These are phyloP conservation scores for Lasioglossum calceatum DNA, from an alignment of 2,888 invertebrate genomes.

Conservation along the genomic window DNA sequence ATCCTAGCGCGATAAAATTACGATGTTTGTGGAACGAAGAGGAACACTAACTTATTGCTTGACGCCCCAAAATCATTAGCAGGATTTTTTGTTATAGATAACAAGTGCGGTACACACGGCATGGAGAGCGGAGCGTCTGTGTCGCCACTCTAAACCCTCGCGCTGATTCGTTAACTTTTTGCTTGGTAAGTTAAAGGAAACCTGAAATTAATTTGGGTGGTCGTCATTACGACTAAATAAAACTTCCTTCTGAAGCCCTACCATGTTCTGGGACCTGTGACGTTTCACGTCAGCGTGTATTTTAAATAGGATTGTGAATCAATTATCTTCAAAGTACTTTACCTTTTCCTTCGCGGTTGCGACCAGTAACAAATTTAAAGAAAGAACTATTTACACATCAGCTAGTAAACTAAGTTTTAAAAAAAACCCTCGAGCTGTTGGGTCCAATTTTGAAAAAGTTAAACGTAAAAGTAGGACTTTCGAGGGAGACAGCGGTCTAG, in stretches of 20 bases:
- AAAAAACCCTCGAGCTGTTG: too few species aligned
- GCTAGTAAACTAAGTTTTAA: too few species aligned
- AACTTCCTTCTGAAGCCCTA: conserved; percentile 29
- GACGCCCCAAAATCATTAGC: conserved; percentile 29
- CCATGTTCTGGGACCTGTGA: neutral
- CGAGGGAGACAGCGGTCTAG: too few species aligned
- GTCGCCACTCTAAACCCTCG: conserved; percentile 30
- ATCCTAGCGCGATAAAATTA: neutral
- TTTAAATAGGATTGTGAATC: conserved; percentile 23
- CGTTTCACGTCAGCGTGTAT: neutral
- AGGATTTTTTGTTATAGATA: conserved; percentile 41
- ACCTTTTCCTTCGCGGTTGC: too few species aligned
- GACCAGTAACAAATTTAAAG: too few species aligned
- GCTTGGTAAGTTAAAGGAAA: conserved; percentile 34
- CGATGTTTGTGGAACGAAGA: neutral
- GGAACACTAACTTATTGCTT: neutral
- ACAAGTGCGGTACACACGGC: conserved; percentile 26
- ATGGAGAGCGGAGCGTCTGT: conserved; percentile 17
- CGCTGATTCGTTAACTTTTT: conserved; percentile 48
- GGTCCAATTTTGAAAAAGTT: too few species aligned
- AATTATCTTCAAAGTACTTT: conserved; percentile 29
- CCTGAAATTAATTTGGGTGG: conserved; percentile 48
- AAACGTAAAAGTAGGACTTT: too few species aligned
- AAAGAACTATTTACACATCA: too few species aligned
- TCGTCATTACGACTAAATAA: conserved; percentile 46